phyloP scores from a whole-genome alignment of 2,888 invertebrate genomes.

The Hirtodrosophila duncani region DNA sequence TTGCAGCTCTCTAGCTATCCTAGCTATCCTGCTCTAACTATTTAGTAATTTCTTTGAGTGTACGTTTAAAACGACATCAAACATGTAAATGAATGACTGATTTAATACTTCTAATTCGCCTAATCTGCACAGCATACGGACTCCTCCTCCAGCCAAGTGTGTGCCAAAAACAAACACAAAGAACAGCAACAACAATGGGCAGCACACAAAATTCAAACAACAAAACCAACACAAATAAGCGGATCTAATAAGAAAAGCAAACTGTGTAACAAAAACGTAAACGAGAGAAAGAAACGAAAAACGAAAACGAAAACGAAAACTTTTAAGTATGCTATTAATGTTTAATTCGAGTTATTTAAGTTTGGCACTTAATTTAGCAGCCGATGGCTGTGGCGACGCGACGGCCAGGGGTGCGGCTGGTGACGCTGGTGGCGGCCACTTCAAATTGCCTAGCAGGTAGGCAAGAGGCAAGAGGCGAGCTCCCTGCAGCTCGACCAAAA shows the following conservation, averaged over 20 bases:
- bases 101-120: too few species aligned
- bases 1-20: too few species aligned
- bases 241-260: neutral
- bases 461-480: too few species aligned
- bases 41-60: too few species aligned
- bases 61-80: too few species aligned
- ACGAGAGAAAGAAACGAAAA: conserved; percentile 8
- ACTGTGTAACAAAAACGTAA: neutral
- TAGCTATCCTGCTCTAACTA: too few species aligned
- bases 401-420: conserved; percentile 25
- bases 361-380: conserved; percentile 67
- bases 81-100: too few species aligned
- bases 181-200: conserved; percentile 3
- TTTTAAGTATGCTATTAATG: conserved; percentile 71
- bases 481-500: too few species aligned
- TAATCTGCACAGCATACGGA: too few species aligned
- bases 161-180: conserved; percentile 19
- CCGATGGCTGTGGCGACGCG: conserved; percentile 18
- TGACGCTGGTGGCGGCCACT: too few species aligned
- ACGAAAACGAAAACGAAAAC: conserved; percentile 45
- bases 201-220: conserved; percentile 15
- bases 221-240: conserved; percentile 11
- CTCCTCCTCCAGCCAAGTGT: conserved; percentile 4
- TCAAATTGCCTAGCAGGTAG: too few species aligned
- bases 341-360: conserved; percentile 72